phyloP scores from a whole-genome alignment of 2,797 vertebrate genomes.

The Notolepis coatsorum region DNA sequence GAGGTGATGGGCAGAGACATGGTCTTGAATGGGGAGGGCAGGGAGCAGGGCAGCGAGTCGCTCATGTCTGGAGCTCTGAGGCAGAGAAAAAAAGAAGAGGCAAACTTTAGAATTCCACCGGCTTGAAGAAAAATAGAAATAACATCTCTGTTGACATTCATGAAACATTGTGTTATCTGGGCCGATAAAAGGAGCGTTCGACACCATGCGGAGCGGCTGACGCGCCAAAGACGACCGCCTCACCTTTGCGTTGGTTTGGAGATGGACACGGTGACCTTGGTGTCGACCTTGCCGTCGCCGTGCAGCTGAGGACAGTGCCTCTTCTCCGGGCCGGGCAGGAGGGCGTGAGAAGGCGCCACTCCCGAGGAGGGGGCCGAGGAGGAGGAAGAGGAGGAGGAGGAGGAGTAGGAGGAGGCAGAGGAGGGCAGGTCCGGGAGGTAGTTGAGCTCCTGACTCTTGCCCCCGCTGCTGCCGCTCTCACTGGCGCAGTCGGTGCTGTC shows the following conservation, averaged over 20 bases:
- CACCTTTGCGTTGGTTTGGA: slow-evolving; percentile 92
- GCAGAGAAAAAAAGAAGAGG: slow-evolving; percentile 28
- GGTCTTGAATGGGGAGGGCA: slow-evolving; percentile 89
- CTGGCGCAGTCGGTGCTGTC: slow-evolving; percentile 97
- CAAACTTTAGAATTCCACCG: background rate
- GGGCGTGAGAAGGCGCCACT: slow-evolving; percentile 57
- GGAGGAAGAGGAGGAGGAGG: slow-evolving; percentile 79
- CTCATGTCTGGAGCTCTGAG: slow-evolving; percentile 77
- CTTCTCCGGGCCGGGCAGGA: slow-evolving; percentile 79
- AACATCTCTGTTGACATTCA: background rate
- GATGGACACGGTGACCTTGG: slow-evolving; percentile 89
- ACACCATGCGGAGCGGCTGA: too few species aligned
- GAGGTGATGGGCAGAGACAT: slow-evolving; percentile 92
- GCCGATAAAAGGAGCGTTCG: too few species aligned
- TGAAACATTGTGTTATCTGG: background rate
- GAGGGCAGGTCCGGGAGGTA: slow-evolving; percentile 86
- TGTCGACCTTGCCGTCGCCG: slow-evolving; percentile 83
- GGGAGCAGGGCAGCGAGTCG: slow-evolving; percentile 85
- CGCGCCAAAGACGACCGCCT: slow-evolving; percentile 46
- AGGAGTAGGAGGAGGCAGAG: slow-evolving; percentile 81
- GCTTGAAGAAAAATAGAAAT: background rate
- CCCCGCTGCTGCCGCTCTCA: slow-evolving; percentile 93
- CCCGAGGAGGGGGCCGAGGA: slow-evolving; percentile 75
- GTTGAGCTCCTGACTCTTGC: slow-evolving; percentile 95
- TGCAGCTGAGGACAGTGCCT: slow-evolving; percentile 84